Percentiles rank a stretch among this genome's conserved stretches.
phyloP scores from a whole-genome alignment of 2,797 vertebrate genomes.

The Platalea minor region DNA sequence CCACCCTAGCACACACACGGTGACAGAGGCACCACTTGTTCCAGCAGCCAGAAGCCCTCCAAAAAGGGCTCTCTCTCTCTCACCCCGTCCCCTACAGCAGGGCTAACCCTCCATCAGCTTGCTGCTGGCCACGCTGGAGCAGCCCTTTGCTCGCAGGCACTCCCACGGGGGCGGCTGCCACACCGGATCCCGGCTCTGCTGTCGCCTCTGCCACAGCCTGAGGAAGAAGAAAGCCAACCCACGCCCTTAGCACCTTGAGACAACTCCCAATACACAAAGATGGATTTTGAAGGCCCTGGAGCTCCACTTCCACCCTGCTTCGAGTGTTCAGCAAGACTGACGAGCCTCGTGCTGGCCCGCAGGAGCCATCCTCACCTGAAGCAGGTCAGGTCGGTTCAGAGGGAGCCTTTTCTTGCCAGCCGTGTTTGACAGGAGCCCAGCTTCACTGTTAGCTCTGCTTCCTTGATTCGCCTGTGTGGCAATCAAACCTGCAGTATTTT shows the following conservation, averaged over 20 bases:
- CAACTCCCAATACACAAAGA: neutral
- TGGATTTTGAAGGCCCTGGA: neutral
- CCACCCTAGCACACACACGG: accelerated
- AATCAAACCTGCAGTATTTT: neutral
- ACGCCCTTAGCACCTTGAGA: neutral
- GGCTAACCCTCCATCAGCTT: neutral
- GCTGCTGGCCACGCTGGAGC: neutral
- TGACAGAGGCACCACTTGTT: neutral
- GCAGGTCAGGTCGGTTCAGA: neutral
- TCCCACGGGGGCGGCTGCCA: neutral
- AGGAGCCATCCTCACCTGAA: neutral
- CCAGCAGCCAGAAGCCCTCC: neutral
- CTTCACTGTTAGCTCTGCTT: neutral
- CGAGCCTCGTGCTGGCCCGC: neutral
- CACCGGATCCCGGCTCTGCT: neutral
- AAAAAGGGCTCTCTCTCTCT: neutral
- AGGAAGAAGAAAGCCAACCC: neutral
- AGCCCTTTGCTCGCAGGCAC: neutral
- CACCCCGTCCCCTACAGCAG: neutral
- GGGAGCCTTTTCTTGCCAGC: neutral
- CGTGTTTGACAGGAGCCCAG: neutral
- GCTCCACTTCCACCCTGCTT: neutral
- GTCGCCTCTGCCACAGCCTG: neutral
- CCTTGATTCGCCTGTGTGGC: neutral
- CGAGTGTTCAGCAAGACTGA: neutral